Evolutionary conservation across 1,140 invertebrate genomes (phyloP).

Genomic region (Melanaphis sacchari): DNA sequence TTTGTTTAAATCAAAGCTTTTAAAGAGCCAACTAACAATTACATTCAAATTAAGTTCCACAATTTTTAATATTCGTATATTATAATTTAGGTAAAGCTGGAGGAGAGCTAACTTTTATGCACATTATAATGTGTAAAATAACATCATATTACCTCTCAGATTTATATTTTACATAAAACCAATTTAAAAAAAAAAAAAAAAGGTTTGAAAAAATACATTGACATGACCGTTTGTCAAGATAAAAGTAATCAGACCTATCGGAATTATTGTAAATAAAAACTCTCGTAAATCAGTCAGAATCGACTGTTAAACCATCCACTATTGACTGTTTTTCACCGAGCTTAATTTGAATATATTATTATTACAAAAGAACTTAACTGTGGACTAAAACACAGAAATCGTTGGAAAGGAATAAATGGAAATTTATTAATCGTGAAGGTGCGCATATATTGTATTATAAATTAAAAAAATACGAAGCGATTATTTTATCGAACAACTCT

Average conservation of each 20-base stretch:
- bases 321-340: not conserved
- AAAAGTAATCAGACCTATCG: not conserved
- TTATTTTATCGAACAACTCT: too few species aligned
- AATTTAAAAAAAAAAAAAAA: not conserved
- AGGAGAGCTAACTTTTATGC: not conserved
- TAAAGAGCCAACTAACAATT: too few species aligned
- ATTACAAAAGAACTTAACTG: not conserved
- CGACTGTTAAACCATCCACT: not conserved
- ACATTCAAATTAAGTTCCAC: too few species aligned
- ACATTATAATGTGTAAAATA: not conserved
- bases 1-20: not conserved
- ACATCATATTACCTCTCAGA: not conserved
- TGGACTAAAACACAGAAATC: not conserved
- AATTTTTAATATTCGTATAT: too few species aligned
- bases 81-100: too few species aligned
- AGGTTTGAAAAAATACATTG: not conserved
- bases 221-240: not conserved
- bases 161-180: not conserved
- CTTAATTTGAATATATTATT: slow-evolving; percentile 6
- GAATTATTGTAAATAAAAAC: not conserved
- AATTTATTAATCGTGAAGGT: not conserved
- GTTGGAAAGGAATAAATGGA: not conserved
- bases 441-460: not conserved
- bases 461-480: not conserved
- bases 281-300: not conserved